A percentile compares a stretch with the other conserved stretches of the same genome.
Evolutionary conservation across 2,113 vertebrate species (phyloP).

Genomic region (Pheucticus melanocephalus): DNA sequence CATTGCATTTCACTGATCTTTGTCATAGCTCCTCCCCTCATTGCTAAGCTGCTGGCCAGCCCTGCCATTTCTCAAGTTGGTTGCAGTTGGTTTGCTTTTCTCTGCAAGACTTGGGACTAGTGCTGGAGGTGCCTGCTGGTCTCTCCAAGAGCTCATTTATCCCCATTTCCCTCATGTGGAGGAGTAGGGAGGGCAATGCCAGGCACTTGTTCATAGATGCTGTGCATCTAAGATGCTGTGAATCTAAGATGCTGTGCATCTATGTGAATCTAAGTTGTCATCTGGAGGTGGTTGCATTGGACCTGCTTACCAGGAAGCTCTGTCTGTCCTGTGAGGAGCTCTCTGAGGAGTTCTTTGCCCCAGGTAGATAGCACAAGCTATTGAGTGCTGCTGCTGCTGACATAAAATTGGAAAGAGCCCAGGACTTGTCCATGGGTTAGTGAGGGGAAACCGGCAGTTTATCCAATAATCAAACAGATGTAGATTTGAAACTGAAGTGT

Average conservation of each 20-base stretch:
- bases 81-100: background rate
- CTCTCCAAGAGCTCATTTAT: background rate
- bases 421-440: background rate
- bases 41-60: background rate
- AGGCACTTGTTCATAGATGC: background rate
- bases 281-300: background rate
- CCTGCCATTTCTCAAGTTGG: background rate
- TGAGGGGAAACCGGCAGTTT: background rate
- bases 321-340: background rate
- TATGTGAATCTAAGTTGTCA: background rate
- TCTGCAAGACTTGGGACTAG: background rate
- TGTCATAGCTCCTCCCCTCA: background rate
- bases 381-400: background rate
- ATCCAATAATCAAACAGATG: background rate
- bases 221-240: fast-evolving
- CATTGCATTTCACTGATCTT: background rate
- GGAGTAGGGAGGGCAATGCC: background rate
- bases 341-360: background rate
- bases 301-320: background rate
- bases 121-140: background rate
- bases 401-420: background rate
- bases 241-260: background rate
- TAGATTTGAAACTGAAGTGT: background rate
- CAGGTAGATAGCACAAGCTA: background rate
- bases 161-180: fast-evolving